These are phyloP conservation scores for Platalea minor DNA, from an alignment of 2,797 vertebrate species.

Conservation along the genomic window DNA sequence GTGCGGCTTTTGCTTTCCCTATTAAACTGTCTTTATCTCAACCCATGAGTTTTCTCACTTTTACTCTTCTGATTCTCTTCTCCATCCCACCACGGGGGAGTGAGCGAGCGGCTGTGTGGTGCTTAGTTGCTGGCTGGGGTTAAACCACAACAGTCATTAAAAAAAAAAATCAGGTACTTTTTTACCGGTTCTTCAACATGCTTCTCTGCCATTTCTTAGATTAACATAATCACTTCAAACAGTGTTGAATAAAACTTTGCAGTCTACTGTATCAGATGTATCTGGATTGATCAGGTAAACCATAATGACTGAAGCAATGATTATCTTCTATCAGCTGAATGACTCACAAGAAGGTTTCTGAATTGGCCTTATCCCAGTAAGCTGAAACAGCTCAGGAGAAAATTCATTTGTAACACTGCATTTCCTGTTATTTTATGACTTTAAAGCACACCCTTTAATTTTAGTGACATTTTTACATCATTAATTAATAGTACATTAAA, in stretches of 20 bases:
- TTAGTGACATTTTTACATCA: constrained; percentile 5
- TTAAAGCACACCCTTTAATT: constrained; percentile 26
- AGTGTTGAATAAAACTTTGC: background rate
- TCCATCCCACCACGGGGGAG: too few relatives aligned
- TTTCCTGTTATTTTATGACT: background rate
- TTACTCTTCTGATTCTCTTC: too few relatives aligned
- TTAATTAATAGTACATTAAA: constrained; percentile 33
- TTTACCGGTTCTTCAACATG: background rate
- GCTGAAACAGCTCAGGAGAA: background rate
- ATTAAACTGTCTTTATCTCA: too few relatives aligned
- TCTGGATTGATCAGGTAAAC: background rate
- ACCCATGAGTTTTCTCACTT: too few relatives aligned
- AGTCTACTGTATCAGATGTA: background rate
- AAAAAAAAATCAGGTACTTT: background rate
- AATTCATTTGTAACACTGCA: background rate
- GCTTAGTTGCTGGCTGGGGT: too few relatives aligned
- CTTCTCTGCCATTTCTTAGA: background rate
- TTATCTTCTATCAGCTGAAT: background rate
- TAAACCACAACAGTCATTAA: too few relatives aligned
- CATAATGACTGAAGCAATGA: background rate
- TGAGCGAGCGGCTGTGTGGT: too few relatives aligned
- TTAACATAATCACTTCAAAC: background rate
- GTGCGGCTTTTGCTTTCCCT: too few relatives aligned
- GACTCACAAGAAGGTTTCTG: background rate
- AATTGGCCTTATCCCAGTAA: background rate